Percentiles rank a stretch among this genome's conserved stretches.
These are phyloP conservation scores for Deilephila porcellus DNA, from an alignment of 2,888 invertebrate species.

Conservation along the genomic window DNA sequence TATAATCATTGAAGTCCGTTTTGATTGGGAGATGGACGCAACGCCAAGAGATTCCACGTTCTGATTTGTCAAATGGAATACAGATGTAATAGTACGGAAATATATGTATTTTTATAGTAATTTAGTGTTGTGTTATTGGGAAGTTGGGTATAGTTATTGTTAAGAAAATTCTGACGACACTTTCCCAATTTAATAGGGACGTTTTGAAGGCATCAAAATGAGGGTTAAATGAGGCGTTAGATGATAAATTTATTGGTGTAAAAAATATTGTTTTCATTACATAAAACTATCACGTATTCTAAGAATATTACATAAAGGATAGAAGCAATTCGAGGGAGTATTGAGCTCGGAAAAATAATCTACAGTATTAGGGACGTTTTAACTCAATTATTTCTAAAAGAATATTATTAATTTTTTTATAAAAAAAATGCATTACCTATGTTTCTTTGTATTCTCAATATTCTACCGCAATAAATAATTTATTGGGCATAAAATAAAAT, in stretches of 20 bases:
- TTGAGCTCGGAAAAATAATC: not conserved
- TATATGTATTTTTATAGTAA: not conserved
- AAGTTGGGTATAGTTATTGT: not conserved
- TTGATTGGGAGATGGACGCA: conserved; percentile 18
- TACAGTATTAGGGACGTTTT: not conserved
- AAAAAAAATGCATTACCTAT: not conserved
- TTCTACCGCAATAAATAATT: not conserved
- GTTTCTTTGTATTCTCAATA: not conserved
- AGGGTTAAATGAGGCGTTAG: not conserved
- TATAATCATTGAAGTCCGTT: not conserved
- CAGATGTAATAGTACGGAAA: not conserved
- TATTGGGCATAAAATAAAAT: not conserved
- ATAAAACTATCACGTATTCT: not conserved
- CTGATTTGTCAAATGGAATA: not conserved
- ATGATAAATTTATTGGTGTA: not conserved
- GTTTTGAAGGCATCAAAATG: not conserved
- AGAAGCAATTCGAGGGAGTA: not conserved
- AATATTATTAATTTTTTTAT: not conserved
- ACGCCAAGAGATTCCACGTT: not conserved
- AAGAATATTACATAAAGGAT: not conserved
- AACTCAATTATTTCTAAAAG: not conserved
- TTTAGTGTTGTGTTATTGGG: not conserved
- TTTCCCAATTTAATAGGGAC: not conserved
- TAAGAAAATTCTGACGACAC: not conserved
- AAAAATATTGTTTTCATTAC: not conserved